Evolutionary conservation across 2,113 vertebrate genomes (phyloP).

Genomic region (Leptosomus discolor): DNA sequence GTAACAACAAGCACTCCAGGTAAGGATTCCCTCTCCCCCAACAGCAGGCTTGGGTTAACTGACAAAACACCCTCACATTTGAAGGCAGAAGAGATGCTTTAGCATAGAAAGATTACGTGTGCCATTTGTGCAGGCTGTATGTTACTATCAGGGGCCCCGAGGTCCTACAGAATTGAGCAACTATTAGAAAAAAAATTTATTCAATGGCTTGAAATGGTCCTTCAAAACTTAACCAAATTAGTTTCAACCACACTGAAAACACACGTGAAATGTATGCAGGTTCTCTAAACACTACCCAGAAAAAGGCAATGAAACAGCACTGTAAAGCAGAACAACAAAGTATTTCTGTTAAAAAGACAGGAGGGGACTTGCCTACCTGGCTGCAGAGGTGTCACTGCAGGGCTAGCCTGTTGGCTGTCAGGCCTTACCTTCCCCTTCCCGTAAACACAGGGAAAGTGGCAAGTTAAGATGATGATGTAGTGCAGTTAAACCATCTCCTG

Average conservation of each 20-base stretch:
- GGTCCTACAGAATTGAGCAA: neutral
- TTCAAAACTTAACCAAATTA: neutral
- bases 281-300: neutral
- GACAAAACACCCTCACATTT: neutral
- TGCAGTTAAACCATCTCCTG: neutral
- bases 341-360: neutral
- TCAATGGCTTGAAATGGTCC: neutral
- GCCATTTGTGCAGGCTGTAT: neutral
- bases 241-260: neutral
- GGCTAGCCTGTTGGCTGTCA: neutral
- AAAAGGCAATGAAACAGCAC: neutral
- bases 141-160: neutral
- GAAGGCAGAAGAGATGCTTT: neutral
- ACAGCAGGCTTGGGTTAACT: neutral
- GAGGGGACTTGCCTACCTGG: neutral
- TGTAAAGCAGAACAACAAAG: neutral
- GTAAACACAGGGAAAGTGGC: neutral
- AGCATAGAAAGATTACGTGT: neutral
- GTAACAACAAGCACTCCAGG: neutral
- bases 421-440: rapidly evolving
- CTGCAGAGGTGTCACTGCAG: neutral
- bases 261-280: neutral
- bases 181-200: neutral
- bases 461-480: neutral
- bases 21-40: neutral